Evolutionary conservation across 2,113 vertebrate genomes (phyloP).

Genomic region (Alexandromys fortis): DNA sequence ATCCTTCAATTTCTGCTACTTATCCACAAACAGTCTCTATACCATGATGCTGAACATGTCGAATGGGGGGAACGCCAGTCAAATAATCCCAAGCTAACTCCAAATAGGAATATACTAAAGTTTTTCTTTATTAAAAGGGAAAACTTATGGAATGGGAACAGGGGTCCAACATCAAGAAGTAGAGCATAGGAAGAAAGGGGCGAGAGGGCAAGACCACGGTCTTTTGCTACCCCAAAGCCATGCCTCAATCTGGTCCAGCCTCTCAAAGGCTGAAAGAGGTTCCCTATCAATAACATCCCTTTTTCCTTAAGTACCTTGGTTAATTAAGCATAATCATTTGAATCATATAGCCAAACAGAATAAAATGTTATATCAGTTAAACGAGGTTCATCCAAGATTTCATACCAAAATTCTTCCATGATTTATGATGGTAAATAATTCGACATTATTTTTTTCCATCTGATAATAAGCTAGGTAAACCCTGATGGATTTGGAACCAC

Average conservation of each 20-base stretch:
- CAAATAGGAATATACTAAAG: too few species aligned
- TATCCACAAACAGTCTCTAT: constrained; percentile 64
- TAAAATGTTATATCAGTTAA: constrained; percentile 74
- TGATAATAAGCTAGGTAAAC: constrained; percentile 31
- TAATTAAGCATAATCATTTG: constrained; percentile 79
- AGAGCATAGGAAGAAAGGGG: too few species aligned
- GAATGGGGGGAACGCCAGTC: too few species aligned
- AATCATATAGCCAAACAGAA: constrained; percentile 74
- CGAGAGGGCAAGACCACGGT: too few species aligned
- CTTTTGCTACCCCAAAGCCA: too few species aligned
- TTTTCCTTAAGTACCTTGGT: constrained; percentile 69
- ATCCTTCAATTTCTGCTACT: constrained; percentile 69
- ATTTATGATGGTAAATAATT: constrained; percentile 71
- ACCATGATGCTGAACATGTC: not conserved
- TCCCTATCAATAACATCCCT: constrained; percentile 47
- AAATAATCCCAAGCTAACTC: too few species aligned
- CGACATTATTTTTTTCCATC: constrained; percentile 36
- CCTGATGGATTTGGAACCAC: not conserved
- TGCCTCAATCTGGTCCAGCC: too few species aligned
- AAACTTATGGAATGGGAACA: too few species aligned
- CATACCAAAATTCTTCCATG: constrained; percentile 56
- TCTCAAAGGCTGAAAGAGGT: too few species aligned
- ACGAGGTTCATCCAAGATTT: constrained; percentile 75
- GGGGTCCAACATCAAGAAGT: too few species aligned
- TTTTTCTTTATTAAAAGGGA: too few species aligned